Evolutionary conservation across 2,888 invertebrate species (phyloP).

Genomic region (Drosophila paracracens): DNA sequence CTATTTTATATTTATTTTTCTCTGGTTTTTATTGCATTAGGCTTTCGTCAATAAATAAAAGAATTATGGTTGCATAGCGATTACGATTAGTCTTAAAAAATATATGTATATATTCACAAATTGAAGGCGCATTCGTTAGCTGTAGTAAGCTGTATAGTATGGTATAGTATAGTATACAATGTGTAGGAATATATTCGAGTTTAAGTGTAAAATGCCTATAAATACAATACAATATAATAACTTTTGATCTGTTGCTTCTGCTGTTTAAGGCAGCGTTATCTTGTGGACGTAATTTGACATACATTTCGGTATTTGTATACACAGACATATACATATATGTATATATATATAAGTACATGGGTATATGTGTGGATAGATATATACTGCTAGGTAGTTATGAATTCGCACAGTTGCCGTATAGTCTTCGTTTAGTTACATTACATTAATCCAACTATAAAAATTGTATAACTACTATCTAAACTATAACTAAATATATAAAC

Average conservation of each 20-base stretch:
- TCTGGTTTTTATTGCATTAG: constrained; percentile 41
- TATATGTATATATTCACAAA: constrained; percentile 66
- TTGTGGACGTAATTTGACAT: constrained; percentile 55
- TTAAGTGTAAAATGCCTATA: constrained; percentile 45
- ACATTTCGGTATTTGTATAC: constrained; percentile 40
- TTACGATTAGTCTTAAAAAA: constrained; percentile 38
- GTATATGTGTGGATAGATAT: constrained; percentile 22
- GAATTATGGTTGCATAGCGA: constrained; percentile 17
- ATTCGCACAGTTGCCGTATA: constrained; percentile 52
- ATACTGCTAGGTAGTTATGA: constrained; percentile 52
- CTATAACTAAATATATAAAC: constrained; percentile 44
- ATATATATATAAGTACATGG: constrained; percentile 18
- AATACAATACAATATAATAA: constrained; percentile 36
- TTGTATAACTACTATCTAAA: constrained; percentile 35
- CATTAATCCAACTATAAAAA: constrained; percentile 48
- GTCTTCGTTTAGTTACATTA: constrained; percentile 63
- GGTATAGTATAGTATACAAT: constrained; percentile 57
- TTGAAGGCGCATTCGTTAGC: constrained; percentile 72
- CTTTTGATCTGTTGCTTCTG: constrained; percentile 49
- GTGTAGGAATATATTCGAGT: constrained; percentile 58
- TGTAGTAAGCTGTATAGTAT: constrained; percentile 45
- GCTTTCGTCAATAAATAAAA: constrained; percentile 51
- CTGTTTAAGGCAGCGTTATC: constrained; percentile 19
- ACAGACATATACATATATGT: constrained; percentile 20
- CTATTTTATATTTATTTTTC: background rate